Percentiles rank a stretch among this genome's conserved stretches.
These are phyloP conservation scores for Glyptemys insculpta DNA, from an alignment of 2,797 vertebrate species.

Conservation along the genomic window DNA sequence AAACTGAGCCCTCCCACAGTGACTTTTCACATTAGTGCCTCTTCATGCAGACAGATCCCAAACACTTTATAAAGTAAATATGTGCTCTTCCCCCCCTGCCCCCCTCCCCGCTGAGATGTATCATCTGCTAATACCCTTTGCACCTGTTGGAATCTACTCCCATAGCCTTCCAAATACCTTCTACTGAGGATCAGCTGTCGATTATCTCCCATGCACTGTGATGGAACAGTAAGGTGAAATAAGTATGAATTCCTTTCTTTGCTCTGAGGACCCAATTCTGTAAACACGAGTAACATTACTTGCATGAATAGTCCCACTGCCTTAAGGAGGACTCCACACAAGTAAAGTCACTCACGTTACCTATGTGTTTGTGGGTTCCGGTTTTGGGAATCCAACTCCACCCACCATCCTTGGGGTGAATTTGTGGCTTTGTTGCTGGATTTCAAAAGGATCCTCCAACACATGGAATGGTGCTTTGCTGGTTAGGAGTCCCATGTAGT, in stretches of 20 bases:
- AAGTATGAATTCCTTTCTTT: neutral
- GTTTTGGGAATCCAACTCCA: neutral
- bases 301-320: neutral
- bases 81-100: too few relatives aligned
- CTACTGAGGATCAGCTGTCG: neutral
- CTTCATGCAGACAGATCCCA: neutral
- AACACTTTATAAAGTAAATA: neutral
- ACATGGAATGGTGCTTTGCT: neutral
- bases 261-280: neutral
- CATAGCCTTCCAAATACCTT: neutral
- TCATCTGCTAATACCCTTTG: neutral
- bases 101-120: neutral
- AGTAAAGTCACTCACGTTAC: neutral
- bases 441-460: neutral
- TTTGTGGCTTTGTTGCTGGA: neutral
- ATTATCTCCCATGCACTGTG: neutral
- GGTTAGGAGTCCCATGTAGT: neutral
- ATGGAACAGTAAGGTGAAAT: neutral
- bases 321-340: too few relatives aligned
- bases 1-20: neutral
- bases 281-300: neutral
- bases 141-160: neutral
- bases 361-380: neutral
- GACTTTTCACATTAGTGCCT: neutral
- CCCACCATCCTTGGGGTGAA: neutral